Percentiles rank a stretch among this genome's conserved stretches.
These are phyloP conservation scores for Drosophila pandora DNA, from an alignment of 1,140 invertebrate species.

Conservation along the genomic window DNA sequence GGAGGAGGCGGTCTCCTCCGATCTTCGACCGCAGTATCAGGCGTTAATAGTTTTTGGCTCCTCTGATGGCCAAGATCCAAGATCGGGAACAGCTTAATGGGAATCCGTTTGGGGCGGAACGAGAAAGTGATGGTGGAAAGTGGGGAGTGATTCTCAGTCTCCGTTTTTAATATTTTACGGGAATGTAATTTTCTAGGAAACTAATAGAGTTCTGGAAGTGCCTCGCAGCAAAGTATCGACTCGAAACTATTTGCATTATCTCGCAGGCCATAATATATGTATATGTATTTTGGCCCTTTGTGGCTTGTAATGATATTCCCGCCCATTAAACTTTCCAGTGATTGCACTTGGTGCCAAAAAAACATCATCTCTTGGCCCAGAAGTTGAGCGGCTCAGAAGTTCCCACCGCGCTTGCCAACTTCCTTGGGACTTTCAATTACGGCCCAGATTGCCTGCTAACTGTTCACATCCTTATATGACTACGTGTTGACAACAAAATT, in stretches of 20 bases:
- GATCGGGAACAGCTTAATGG: constrained; percentile 29
- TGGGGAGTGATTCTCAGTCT: background rate
- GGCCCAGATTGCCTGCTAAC: constrained; percentile 56
- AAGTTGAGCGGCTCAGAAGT: background rate
- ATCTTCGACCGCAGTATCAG: constrained; percentile 11
- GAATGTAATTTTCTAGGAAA: too few species aligned
- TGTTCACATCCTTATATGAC: constrained; percentile 72
- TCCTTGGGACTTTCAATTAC: constrained; percentile 45
- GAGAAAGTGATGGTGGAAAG: constrained; percentile 21
- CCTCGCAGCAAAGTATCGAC: background rate
- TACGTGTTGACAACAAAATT: constrained; percentile 81
- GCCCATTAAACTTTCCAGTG: constrained; percentile 16
- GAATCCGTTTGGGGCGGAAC: background rate
- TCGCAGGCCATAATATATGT: background rate
- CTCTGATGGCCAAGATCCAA: background rate
- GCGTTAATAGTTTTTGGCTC: constrained; percentile 43
- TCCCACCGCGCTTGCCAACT: constrained; percentile 8
- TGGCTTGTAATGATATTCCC: background rate
- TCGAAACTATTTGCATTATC: background rate
- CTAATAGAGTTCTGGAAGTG: too few species aligned
- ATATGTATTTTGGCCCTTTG: background rate
- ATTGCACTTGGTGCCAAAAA: constrained; percentile 21
- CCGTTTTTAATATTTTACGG: too few species aligned
- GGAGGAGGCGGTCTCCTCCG: constrained; percentile 11
- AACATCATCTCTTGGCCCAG: background rate